Conservation (phyloP, 2,797 vertebrate genomes). For the Tarsius wallacei region DNA sequence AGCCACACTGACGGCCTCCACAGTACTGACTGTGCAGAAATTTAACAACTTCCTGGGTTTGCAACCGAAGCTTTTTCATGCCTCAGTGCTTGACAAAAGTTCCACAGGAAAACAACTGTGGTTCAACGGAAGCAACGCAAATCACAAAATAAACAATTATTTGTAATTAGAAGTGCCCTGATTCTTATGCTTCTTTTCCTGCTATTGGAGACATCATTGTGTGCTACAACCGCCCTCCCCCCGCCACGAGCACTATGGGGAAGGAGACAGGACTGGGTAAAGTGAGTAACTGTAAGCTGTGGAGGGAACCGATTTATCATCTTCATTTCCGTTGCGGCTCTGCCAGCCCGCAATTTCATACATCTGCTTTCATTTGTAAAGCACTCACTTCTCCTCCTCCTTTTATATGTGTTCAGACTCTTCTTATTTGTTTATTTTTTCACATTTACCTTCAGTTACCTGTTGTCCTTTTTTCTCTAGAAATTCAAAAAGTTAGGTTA, state of each 20-base stretch:
- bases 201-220: conserved; percentile 88
- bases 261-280: conserved; percentile 92
- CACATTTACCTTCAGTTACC: conserved; percentile 87
- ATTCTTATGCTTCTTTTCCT: conserved; percentile 83
- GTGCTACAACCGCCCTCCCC: conserved; percentile 82
- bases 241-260: conserved; percentile 85
- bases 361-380: conserved; percentile 99
- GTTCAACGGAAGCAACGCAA: conserved; percentile 69
- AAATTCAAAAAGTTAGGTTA: conserved; percentile 86
- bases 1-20: conserved; percentile 80
- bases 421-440: conserved; percentile 89
- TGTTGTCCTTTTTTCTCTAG: conserved; percentile 84
- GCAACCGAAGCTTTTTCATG: conserved; percentile 89
- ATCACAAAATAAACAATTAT: conserved; percentile 83
- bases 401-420: conserved; percentile 90
- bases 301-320: conserved; percentile 97
- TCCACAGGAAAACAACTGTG: conserved; percentile 86
- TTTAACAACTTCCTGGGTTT: conserved; percentile 92
- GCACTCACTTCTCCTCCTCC: conserved; percentile 94
- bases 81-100: conserved; percentile 91
- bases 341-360: conserved; percentile 98
- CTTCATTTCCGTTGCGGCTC: conserved; percentile 95
- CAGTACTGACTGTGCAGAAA: conserved; percentile 90
- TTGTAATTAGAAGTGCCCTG: conserved; percentile 83
- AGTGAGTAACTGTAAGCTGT: conserved; percentile 96